Evolutionary conservation across 2,113 vertebrate genomes (phyloP).

Genomic region (Bombycilla garrulus): DNA sequence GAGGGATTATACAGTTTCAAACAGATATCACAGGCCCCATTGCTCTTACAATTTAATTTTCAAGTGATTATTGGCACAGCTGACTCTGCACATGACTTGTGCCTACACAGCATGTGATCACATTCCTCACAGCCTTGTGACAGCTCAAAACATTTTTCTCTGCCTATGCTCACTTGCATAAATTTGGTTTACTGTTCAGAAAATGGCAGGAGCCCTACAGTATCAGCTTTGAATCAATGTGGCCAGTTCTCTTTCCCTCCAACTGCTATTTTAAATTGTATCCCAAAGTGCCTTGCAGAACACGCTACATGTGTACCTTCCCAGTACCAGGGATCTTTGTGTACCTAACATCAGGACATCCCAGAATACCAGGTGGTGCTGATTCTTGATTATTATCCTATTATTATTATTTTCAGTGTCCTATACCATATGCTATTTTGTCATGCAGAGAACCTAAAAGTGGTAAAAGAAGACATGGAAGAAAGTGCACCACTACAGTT

Average conservation of each 20-base stretch:
- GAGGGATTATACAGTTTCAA: not conserved
- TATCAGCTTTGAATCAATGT: not conserved
- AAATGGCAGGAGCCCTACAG: not conserved
- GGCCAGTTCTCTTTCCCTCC: not conserved
- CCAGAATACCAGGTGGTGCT: not conserved
- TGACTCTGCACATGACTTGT: not conserved
- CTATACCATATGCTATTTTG: not conserved
- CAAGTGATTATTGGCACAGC: not conserved
- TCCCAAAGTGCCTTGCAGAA: not conserved
- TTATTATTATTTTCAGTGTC: not conserved
- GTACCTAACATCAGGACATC: not conserved
- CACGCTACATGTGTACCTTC: rapidly evolving
- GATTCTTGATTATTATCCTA: not conserved
- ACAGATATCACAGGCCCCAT: not conserved
- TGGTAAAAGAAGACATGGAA: not conserved
- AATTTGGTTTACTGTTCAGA: not conserved
- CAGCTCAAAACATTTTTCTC: not conserved
- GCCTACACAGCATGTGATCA: not conserved
- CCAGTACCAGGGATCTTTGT: not conserved
- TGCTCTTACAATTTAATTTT: not conserved
- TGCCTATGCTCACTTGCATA: not conserved
- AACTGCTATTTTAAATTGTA: not conserved
- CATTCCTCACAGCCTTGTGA: not conserved
- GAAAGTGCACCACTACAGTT: not conserved
- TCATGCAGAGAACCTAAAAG: not conserved